A percentile compares a stretch with the other conserved stretches of the same genome.
Evolutionary conservation across 2,888 invertebrate genomes (phyloP).

Genomic region (Phortica magna): DNA sequence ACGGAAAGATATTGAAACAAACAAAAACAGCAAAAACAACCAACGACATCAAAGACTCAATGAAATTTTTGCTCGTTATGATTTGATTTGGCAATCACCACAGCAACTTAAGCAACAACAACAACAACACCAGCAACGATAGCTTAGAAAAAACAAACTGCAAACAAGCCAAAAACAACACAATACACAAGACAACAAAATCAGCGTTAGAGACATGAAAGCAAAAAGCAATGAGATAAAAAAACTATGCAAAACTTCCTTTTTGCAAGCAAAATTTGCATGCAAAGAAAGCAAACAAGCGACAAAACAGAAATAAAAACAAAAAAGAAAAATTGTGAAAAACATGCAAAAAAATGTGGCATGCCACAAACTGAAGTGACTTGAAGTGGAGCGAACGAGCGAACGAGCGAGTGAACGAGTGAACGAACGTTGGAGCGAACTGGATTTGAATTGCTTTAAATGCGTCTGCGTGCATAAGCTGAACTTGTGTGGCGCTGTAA

Average conservation of each 20-base stretch:
- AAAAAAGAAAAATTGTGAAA: slow-evolving; percentile 17
- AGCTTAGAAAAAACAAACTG: slow-evolving; percentile 26
- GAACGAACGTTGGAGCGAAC: slow-evolving; percentile 15
- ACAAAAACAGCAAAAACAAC: not conserved
- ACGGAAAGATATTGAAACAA: not conserved
- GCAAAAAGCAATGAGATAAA: slow-evolving; percentile 33
- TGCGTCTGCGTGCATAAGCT: slow-evolving; percentile 39
- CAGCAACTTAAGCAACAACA: slow-evolving; percentile 25
- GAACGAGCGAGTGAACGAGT: slow-evolving; percentile 53
- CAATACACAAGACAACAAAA: slow-evolving; percentile 47
- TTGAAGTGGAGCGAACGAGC: not conserved
- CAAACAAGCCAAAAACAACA: slow-evolving; percentile 47
- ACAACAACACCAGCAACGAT: slow-evolving; percentile 39
- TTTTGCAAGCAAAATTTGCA: slow-evolving; percentile 60
- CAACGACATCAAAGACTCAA: not conserved
- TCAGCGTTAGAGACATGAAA: slow-evolving; percentile 46
- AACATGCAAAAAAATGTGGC: not conserved
- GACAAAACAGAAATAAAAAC: slow-evolving; percentile 14
- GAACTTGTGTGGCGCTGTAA: slow-evolving; percentile 18
- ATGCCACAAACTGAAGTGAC: not conserved
- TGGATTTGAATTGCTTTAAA: slow-evolving; percentile 15
- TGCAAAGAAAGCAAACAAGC: slow-evolving; percentile 52
- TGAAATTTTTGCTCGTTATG: no score
- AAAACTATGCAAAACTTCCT: slow-evolving; percentile 53
- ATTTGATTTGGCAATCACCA: no score